These are phyloP conservation scores for Neotoma lepida DNA, from an alignment of 2,113 vertebrate species.

Conservation along the genomic window DNA sequence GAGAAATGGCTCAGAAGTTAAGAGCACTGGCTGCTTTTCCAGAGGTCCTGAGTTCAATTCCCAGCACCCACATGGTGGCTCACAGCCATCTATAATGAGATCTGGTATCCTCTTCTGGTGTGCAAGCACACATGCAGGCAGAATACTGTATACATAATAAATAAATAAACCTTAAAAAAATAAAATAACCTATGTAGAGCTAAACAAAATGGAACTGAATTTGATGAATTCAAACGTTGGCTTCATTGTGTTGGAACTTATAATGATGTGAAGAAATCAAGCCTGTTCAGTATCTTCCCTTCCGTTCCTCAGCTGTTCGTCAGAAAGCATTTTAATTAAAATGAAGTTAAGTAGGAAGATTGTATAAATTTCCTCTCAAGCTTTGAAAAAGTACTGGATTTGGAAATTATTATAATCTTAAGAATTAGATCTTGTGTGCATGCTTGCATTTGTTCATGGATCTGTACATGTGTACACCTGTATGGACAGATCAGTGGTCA, in stretches of 20 bases:
- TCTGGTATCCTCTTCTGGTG: no score
- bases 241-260: not conserved
- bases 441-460: not conserved
- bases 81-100: no score
- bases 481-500: not conserved
- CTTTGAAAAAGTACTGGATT: not conserved
- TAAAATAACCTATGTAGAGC: not conserved
- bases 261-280: not conserved
- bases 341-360: not conserved
- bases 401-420: not conserved
- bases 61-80: no score
- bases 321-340: constrained; percentile 1
- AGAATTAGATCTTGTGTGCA: not conserved
- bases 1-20: no score
- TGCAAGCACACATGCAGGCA: no score
- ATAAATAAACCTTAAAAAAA: no score
- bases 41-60: no score
- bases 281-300: not conserved
- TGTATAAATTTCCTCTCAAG: not conserved
- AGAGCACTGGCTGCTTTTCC: no score
- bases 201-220: not conserved
- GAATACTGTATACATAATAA: no score
- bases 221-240: not conserved
- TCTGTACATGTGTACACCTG: not conserved
- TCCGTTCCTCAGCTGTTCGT: not conserved